Conservation (phyloP, 2,888 invertebrate genomes). For the Cosmia trapezina region DNA sequence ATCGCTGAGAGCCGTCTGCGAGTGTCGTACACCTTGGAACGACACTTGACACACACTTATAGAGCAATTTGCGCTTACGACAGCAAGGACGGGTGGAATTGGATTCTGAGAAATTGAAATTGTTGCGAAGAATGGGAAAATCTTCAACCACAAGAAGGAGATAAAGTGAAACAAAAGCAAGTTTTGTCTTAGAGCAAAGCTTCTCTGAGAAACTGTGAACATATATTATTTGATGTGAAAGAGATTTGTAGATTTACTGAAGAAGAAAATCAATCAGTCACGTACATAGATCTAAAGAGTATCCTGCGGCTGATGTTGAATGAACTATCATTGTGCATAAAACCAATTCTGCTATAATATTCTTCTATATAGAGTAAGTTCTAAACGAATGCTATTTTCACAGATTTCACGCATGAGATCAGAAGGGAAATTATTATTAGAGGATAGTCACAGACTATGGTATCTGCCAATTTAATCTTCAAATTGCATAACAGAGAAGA, state of each 20-base stretch:
- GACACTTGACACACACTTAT: slow-evolving; percentile 56
- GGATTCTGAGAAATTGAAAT: slow-evolving; percentile 60
- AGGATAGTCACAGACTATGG: neutral
- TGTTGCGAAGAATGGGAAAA: slow-evolving; percentile 42
- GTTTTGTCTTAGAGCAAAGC: neutral
- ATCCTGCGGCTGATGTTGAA: neutral
- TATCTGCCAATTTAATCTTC: slow-evolving; percentile 24
- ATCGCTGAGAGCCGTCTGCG: slow-evolving; percentile 48
- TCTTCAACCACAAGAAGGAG: slow-evolving; percentile 20
- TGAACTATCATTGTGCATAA: neutral
- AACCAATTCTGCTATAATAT: neutral
- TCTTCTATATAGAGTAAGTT: neutral
- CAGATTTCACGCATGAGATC: slow-evolving; percentile 1
- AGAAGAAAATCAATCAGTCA: neutral
- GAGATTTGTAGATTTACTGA: neutral
- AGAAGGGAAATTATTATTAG: neutral
- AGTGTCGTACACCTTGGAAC: slow-evolving; percentile 51
- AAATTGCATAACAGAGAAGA: neutral
- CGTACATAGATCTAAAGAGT: neutral
- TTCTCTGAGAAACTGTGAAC: neutral
- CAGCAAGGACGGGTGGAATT: slow-evolving; percentile 54
- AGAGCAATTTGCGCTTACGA: slow-evolving; percentile 61
- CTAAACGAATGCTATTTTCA: neutral
- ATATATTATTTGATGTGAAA: neutral
- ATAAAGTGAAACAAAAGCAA: slow-evolving; percentile 25